A percentile compares a stretch with the other conserved stretches of the same genome.
These are phyloP conservation scores for Ochlodes sylvanus DNA, from an alignment of 2,888 invertebrate species.

Conservation along the genomic window DNA sequence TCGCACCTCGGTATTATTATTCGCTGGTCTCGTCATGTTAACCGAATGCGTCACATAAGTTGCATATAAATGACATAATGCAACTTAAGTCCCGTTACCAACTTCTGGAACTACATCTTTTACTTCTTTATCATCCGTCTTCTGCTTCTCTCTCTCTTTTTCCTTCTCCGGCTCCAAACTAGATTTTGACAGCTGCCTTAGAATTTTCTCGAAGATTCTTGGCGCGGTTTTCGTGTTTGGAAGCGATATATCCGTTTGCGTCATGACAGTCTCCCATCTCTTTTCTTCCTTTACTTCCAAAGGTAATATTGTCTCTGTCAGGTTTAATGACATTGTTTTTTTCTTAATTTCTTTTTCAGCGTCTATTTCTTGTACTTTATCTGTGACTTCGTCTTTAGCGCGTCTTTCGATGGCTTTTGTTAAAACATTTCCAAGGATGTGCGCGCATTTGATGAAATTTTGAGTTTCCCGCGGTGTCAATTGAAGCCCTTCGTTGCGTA, in stretches of 20 bases:
- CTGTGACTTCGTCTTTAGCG: constrained; percentile 49
- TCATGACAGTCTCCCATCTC: constrained; percentile 67
- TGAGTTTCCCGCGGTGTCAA: constrained; percentile 73
- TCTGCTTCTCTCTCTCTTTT: constrained; percentile 33
- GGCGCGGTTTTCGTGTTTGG: constrained; percentile 80
- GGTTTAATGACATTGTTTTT: constrained; percentile 65
- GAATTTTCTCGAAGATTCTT: constrained; percentile 76
- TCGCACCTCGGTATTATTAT: too few species aligned
- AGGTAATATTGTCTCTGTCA: constrained; percentile 68
- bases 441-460: constrained; percentile 75
- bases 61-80: too few species aligned
- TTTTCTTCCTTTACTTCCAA: constrained; percentile 59
- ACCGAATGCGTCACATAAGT: too few species aligned
- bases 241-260: constrained; percentile 78
- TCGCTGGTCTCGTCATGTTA: too few species aligned
- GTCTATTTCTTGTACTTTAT: constrained; percentile 50
- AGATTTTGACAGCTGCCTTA: constrained; percentile 71
- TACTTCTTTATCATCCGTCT: constrained; percentile 26
- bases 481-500: constrained; percentile 68
- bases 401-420: constrained; percentile 70
- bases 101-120: constrained; percentile 12
- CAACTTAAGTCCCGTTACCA: constrained; percentile 35
- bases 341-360: constrained; percentile 53
- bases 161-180: constrained; percentile 58
- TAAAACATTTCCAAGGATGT: constrained; percentile 69